These are phyloP conservation scores for Sycophaga agraensis DNA, from an alignment of 1,140 invertebrate species.

Conservation along the genomic window DNA sequence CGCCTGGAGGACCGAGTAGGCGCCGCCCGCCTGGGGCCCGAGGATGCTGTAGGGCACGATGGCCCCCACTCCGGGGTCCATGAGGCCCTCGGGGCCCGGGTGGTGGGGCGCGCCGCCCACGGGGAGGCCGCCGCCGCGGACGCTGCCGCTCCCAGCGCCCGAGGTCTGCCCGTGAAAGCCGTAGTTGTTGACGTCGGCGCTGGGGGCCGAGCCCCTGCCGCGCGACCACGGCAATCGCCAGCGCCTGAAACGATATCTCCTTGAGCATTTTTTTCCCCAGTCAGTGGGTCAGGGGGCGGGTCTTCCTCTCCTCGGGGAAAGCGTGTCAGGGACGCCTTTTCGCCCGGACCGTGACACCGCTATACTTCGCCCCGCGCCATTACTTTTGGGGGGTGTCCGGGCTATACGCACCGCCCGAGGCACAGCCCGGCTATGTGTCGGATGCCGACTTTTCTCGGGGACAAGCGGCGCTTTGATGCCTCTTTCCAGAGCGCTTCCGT, in stretches of 20 bases:
- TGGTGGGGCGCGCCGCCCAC: slow-evolving; percentile 19
- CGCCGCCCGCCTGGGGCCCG: slow-evolving; percentile 46
- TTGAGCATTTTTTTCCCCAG: too few species aligned
- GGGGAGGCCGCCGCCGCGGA: slow-evolving; percentile 36
- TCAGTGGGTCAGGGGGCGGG: neutral
- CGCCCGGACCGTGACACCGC: neutral
- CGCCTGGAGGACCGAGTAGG: slow-evolving; percentile 50
- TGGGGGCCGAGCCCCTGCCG: slow-evolving; percentile 54
- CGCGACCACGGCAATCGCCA: slow-evolving; percentile 55
- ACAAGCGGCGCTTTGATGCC: too few species aligned
- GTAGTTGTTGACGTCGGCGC: slow-evolving; percentile 69
- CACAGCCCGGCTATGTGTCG: too few species aligned
- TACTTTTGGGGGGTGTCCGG: too few species aligned
- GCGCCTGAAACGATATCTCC: slow-evolving; percentile 35
- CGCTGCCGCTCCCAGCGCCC: slow-evolving; percentile 27
- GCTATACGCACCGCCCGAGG: too few species aligned
- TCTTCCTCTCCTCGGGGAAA: neutral
- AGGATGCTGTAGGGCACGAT: slow-evolving; percentile 44
- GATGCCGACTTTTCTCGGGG: too few species aligned
- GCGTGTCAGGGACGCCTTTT: neutral
- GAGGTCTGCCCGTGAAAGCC: slow-evolving; percentile 64
- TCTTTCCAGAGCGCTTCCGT: too few species aligned
- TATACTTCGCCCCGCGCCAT: too few species aligned
- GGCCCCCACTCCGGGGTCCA: neutral
- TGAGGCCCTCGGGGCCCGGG: slow-evolving; percentile 35